Conservation (phyloP, 2,113 vertebrate genomes). For the Anarhynchus alexandrinus region DNA sequence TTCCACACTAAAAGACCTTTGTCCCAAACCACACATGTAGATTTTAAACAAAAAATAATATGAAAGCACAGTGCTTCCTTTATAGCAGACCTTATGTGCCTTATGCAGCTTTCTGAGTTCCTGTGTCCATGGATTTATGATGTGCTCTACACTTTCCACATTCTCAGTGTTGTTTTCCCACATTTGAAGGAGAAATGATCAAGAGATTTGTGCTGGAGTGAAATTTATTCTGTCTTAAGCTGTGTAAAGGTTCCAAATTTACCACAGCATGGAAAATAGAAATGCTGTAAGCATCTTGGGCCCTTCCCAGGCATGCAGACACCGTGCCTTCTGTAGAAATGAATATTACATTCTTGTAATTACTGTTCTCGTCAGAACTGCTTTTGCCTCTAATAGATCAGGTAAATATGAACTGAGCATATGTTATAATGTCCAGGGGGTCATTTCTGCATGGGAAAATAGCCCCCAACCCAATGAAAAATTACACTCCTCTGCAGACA, state of each 20-base stretch:
- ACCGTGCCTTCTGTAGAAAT: constrained; percentile 43
- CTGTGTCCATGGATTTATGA: constrained; percentile 81
- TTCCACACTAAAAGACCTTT: constrained; percentile 80
- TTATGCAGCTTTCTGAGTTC: constrained; percentile 74
- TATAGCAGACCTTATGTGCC: constrained; percentile 74
- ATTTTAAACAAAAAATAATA: constrained; percentile 78
- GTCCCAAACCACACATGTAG: constrained; percentile 81
- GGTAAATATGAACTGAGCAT: constrained; percentile 32
- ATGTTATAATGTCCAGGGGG: background rate
- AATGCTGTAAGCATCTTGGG: constrained; percentile 70
- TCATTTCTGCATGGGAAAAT: background rate
- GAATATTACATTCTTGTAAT: constrained; percentile 40
- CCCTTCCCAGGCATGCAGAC: constrained; percentile 65
- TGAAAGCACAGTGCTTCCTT: constrained; percentile 80
- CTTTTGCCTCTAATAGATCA: constrained; percentile 28
- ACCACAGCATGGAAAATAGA: constrained; percentile 80
- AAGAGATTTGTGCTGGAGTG: constrained; percentile 78
- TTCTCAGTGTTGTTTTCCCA: constrained; percentile 76
- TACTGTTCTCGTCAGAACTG: constrained; percentile 10
- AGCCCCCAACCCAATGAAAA: background rate
- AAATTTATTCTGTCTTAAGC: constrained; percentile 80
- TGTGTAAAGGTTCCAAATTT: constrained; percentile 75
- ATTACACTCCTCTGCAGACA: background rate
- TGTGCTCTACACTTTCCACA: constrained; percentile 76
- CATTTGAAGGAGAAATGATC: constrained; percentile 80